A percentile compares a stretch with the other conserved stretches of the same genome.
Conservation (phyloP, 2,797 vertebrate genomes). For the Pseudochromis fuscus region DNA sequence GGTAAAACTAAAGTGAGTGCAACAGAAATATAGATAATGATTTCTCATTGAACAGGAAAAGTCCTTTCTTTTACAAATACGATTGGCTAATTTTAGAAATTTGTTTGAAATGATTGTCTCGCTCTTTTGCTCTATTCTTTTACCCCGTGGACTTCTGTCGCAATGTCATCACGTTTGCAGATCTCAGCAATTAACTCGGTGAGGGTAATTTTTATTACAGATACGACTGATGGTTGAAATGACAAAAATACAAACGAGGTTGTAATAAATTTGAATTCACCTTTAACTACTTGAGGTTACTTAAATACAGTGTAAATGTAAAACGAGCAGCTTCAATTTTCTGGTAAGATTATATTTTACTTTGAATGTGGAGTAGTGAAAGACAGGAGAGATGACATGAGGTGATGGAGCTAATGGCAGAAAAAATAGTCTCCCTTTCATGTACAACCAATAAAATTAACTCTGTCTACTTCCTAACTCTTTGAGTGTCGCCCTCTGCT, state of each 20-base stretch:
- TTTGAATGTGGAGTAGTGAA: slow-evolving; percentile 66
- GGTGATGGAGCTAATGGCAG: slow-evolving; percentile 75
- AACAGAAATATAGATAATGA: background rate
- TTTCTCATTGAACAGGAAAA: background rate
- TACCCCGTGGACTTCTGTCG: background rate
- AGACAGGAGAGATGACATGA: slow-evolving; percentile 73
- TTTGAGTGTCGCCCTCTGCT: background rate
- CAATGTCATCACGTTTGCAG: slow-evolving; percentile 29
- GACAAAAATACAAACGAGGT: slow-evolving; percentile 48
- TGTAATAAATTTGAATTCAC: slow-evolving; percentile 72
- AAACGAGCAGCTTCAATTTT: slow-evolving; percentile 71
- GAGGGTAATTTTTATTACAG: slow-evolving; percentile 42
- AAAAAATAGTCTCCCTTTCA: slow-evolving; percentile 68
- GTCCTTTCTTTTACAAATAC: slow-evolving; percentile 8
- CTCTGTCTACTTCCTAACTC: slow-evolving; percentile 39
- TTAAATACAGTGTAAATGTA: slow-evolving; percentile 55
- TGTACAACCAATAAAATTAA: slow-evolving; percentile 60
- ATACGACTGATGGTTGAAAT: slow-evolving; percentile 60
- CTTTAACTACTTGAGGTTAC: slow-evolving; percentile 35
- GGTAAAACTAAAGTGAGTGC: background rate
- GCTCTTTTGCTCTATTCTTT: slow-evolving; percentile 22
- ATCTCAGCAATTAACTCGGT: slow-evolving; percentile 58
- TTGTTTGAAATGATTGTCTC: slow-evolving; percentile 8
- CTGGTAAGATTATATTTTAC: slow-evolving; percentile 69
- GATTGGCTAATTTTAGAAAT: slow-evolving; percentile 15